Evolutionary conservation across 2,113 vertebrate species (phyloP).

Genomic region (Apaloderma vittatum): DNA sequence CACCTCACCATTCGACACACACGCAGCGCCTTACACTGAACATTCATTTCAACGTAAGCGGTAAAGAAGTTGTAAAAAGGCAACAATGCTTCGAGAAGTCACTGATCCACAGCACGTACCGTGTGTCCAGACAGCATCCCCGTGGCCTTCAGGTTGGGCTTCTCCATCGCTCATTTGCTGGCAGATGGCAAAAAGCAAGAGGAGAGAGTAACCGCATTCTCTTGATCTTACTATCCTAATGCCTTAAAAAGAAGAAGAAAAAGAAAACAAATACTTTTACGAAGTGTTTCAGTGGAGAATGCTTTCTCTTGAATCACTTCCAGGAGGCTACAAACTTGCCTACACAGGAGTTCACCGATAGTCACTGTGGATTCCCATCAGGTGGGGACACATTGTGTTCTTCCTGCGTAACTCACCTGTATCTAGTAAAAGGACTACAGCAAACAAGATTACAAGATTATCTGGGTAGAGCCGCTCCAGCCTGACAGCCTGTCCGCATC

Average conservation of each 20-base stretch:
- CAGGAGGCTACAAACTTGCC: background rate
- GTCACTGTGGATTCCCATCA: background rate
- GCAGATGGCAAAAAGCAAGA: background rate
- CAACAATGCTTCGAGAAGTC: background rate
- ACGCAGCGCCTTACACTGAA: background rate
- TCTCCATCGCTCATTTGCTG: too few species aligned
- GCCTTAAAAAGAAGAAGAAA: background rate
- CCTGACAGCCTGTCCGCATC: background rate
- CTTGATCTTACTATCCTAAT: background rate
- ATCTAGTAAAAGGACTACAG: background rate
- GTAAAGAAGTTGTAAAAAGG: background rate
- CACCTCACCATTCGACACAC: fast-evolving
- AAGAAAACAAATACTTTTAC: background rate
- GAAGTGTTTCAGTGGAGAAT: background rate
- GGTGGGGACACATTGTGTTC: background rate
- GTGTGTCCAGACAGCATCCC: fast-evolving
- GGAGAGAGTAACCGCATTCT: background rate
- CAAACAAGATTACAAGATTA: background rate
- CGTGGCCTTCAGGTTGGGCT: too few species aligned
- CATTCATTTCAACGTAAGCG: background rate
- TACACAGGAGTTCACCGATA: background rate
- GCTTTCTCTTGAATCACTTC: background rate
- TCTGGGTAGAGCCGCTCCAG: background rate
- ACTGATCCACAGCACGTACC: fast-evolving
- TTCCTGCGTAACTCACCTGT: background rate